A percentile compares a stretch with the other conserved stretches of the same genome.
These are phyloP conservation scores for Metellina segmentata DNA, from an alignment of 2,888 invertebrate species.

Conservation along the genomic window DNA sequence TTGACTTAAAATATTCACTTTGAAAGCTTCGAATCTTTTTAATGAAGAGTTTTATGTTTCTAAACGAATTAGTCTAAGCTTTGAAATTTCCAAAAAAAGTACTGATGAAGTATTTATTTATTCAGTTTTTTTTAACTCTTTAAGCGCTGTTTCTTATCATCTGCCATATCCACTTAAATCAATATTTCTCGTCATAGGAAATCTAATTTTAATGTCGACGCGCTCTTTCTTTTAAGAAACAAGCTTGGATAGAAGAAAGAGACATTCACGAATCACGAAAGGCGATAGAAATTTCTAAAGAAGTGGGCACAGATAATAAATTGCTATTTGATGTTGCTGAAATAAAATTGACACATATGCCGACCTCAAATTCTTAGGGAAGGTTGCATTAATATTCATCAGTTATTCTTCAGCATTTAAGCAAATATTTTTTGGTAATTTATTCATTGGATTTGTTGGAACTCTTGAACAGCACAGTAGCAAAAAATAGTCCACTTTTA, in stretches of 20 bases:
- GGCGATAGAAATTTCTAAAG: slow-evolving; percentile 7
- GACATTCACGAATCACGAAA: background rate
- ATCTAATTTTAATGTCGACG: slow-evolving; percentile 62
- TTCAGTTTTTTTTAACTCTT: slow-evolving; percentile 5
- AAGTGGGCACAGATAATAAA: slow-evolving; percentile 24
- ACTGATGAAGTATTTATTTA: background rate
- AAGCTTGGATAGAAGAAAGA: slow-evolving; percentile 17
- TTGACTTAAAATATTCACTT: background rate
- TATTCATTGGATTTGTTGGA: slow-evolving; percentile 55
- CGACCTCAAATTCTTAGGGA: slow-evolving; percentile 30
- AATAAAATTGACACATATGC: slow-evolving; percentile 50
- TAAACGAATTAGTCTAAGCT: slow-evolving; percentile 28
- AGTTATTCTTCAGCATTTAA: slow-evolving; percentile 51
- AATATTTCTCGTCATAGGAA: slow-evolving; percentile 43
- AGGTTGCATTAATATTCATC: slow-evolving; percentile 58
- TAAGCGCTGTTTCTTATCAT: background rate
- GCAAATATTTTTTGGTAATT: slow-evolving; percentile 60
- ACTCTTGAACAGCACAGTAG: background rate
- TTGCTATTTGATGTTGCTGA: slow-evolving; percentile 47
- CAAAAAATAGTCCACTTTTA: background rate
- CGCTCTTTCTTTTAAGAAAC: background rate
- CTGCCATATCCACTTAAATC: slow-evolving; percentile 52
- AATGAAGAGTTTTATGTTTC: slow-evolving; percentile 6
- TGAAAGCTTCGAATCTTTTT: background rate
- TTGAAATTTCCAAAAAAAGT: background rate